These are phyloP conservation scores for Tachuris rubrigastra DNA, from an alignment of 2,113 vertebrate species.

Conservation along the genomic window DNA sequence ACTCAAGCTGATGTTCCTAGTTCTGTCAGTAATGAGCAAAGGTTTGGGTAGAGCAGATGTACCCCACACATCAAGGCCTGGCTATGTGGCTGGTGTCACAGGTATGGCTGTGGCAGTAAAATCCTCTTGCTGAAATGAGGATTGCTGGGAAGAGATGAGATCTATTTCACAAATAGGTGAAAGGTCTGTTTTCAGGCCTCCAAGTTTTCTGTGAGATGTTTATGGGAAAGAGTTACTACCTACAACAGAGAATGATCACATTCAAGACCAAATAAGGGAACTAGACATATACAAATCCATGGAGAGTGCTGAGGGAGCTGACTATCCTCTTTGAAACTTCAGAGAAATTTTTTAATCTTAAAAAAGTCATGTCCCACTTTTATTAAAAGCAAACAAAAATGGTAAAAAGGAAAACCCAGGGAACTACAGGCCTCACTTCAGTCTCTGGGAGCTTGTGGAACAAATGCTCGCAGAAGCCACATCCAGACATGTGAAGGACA, in stretches of 20 bases:
- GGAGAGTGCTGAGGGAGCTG: background rate
- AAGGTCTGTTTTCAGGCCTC: background rate
- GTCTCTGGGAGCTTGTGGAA: background rate
- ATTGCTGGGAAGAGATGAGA: background rate
- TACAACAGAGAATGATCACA: background rate
- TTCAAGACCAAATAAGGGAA: background rate
- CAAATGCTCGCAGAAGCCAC: background rate
- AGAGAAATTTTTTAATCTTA: background rate
- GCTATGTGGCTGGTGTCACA: background rate
- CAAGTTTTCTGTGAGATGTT: background rate
- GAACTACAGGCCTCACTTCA: background rate
- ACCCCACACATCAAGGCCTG: background rate
- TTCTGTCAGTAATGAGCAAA: background rate
- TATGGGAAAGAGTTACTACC: background rate
- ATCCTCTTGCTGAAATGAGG: background rate
- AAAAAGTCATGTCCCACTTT: background rate
- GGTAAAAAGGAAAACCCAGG: background rate
- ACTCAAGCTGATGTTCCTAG: background rate
- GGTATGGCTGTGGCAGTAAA: background rate
- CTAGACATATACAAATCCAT: background rate
- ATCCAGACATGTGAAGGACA: background rate
- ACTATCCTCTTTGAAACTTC: background rate
- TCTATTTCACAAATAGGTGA: background rate
- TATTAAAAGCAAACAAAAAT: background rate
- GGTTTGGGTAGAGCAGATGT: background rate